Percentiles rank a stretch among this genome's conserved stretches.
These are phyloP conservation scores for Masticophis lateralis DNA, from an alignment of 2,797 vertebrate genomes.

Conservation along the genomic window DNA sequence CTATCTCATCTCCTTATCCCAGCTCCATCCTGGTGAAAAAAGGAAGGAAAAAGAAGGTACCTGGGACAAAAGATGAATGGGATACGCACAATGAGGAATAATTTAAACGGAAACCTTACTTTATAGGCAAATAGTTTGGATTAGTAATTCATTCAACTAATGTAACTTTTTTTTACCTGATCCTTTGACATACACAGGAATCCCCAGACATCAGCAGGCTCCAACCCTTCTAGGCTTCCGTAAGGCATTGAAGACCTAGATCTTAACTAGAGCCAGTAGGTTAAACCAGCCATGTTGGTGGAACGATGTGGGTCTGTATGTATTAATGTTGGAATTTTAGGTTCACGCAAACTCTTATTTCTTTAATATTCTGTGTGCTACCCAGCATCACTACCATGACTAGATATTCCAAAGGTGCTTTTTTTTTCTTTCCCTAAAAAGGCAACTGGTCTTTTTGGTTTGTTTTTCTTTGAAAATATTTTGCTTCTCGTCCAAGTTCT, in stretches of 20 bases:
- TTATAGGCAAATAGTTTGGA: neutral
- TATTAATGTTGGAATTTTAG: neutral
- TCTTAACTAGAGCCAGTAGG: neutral
- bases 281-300: neutral
- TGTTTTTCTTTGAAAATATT: neutral
- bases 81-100: neutral
- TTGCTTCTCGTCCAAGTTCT: neutral
- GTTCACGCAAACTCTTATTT: neutral
- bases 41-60: neutral
- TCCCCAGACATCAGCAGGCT: neutral
- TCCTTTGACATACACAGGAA: too few relatives aligned
- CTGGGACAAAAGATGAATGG: neutral
- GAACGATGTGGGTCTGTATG: neutral
- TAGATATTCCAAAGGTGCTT: neutral
- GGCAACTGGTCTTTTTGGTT: neutral
- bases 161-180: neutral
- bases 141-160: neutral
- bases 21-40: neutral
- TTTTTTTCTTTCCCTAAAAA: neutral
- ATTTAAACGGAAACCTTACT: neutral
- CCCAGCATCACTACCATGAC: neutral
- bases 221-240: neutral
- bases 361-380: neutral
- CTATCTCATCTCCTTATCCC: neutral
- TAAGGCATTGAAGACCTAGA: neutral